These are phyloP conservation scores for Cotesia chilonis DNA, from an alignment of 1,140 invertebrate genomes.

Conservation along the genomic window DNA sequence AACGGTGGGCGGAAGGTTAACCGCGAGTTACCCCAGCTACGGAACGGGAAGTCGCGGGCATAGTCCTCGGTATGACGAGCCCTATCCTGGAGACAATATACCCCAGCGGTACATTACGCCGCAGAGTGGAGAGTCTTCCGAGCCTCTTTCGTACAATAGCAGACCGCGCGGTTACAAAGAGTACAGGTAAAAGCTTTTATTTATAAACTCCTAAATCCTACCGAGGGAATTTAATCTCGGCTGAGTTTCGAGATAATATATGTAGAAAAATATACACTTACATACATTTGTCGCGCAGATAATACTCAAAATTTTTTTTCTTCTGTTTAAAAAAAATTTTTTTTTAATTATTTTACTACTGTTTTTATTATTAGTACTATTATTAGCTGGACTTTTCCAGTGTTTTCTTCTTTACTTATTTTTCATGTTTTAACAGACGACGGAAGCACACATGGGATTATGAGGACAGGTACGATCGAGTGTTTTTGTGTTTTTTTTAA, in stretches of 20 bases:
- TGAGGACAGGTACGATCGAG: constrained; percentile 68
- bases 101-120: constrained; percentile 64
- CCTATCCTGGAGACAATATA: constrained; percentile 66
- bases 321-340: background rate
- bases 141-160: constrained; percentile 91
- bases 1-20: constrained; percentile 50
- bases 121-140: constrained; percentile 68
- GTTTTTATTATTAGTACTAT: background rate
- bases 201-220: background rate
- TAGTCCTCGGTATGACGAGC: constrained; percentile 63
- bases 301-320: background rate
- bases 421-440: constrained; percentile 57
- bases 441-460: constrained; percentile 71
- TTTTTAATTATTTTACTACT: background rate
- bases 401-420: constrained; percentile 51
- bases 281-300: background rate
- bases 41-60: constrained; percentile 56
- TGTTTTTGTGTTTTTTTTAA: constrained; percentile 46
- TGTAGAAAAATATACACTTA: background rate
- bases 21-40: constrained; percentile 61
- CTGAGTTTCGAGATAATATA: no score
- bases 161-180: constrained; percentile 76
- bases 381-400: constrained; percentile 23
- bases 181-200: constrained; percentile 53
- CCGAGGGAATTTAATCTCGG: no score